Evolutionary conservation across 2,888 invertebrate species (phyloP).

Genomic region (Idaea aversata): DNA sequence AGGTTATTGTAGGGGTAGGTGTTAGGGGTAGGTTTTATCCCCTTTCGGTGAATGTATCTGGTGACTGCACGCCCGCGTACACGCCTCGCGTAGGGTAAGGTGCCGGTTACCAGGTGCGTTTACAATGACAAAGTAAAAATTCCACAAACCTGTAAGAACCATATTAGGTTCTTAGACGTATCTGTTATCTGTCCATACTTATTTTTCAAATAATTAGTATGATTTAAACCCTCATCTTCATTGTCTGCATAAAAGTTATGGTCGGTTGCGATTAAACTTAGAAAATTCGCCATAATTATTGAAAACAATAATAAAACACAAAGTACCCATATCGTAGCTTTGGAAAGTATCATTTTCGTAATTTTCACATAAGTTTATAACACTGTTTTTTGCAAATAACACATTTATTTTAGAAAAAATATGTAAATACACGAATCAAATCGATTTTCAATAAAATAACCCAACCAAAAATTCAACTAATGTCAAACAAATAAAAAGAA

Average conservation of each 20-base stretch:
- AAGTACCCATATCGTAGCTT: slow-evolving; percentile 81
- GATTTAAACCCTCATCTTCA: slow-evolving; percentile 53
- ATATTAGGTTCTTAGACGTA: slow-evolving; percentile 82
- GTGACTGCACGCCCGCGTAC: no score
- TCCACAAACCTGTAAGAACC: slow-evolving; percentile 87
- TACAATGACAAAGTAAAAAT: not conserved
- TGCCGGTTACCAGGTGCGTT: no score
- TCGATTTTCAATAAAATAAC: slow-evolving; percentile 16
- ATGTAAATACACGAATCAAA: slow-evolving; percentile 14
- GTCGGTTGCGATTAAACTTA: slow-evolving; percentile 84
- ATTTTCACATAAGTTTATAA: slow-evolving; percentile 5
- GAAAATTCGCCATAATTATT: slow-evolving; percentile 84
- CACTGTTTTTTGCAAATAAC: not conserved
- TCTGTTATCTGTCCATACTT: slow-evolving; percentile 76
- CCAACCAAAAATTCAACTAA: slow-evolving; percentile 13
- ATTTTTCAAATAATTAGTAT: slow-evolving; percentile 52
- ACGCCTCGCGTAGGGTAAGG: no score
- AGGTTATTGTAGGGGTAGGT: no score
- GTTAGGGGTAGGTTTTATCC: no score
- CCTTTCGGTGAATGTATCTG: no score
- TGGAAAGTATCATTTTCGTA: slow-evolving; percentile 82
- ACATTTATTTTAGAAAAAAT: not conserved
- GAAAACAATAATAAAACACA: slow-evolving; percentile 83
- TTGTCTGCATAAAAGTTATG: slow-evolving; percentile 63
- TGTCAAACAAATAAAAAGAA: slow-evolving; percentile 13